These are phyloP conservation scores for Ornithoptera priamus DNA, from an alignment of 2,888 invertebrate genomes.

Conservation along the genomic window DNA sequence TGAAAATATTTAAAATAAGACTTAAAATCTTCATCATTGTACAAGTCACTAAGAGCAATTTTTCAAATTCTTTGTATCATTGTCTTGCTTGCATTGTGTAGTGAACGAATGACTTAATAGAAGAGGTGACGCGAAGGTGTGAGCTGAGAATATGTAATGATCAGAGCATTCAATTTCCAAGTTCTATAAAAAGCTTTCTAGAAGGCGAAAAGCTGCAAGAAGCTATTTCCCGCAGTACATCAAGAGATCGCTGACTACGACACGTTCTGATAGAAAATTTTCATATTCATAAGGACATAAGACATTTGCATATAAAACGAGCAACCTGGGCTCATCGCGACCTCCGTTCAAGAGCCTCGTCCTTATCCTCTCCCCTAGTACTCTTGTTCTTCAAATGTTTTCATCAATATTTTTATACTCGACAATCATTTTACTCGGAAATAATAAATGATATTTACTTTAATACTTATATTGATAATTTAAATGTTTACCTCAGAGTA, in stretches of 20 bases:
- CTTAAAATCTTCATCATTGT: no score
- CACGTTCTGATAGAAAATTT: conserved; percentile 80
- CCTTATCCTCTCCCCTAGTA: conserved; percentile 61
- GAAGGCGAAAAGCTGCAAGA: conserved; percentile 54
- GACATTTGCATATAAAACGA: conserved; percentile 79
- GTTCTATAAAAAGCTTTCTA: conserved; percentile 51
- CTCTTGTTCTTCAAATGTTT: conserved; percentile 44
- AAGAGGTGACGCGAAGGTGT: background rate
- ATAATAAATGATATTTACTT: background rate
- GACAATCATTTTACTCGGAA: background rate
- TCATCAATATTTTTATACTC: background rate
- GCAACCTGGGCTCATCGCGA: conserved; percentile 59
- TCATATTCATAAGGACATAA: conserved; percentile 79
- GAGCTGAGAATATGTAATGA: background rate
- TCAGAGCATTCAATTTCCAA: conserved; percentile 48
- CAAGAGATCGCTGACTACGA: conserved; percentile 74
- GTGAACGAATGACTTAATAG: no score
- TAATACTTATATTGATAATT: background rate
- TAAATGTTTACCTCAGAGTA: background rate
- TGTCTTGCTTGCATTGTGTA: no score
- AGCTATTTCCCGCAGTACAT: conserved; percentile 57
- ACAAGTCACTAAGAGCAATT: no score
- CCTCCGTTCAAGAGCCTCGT: conserved; percentile 59
- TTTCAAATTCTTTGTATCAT: no score
- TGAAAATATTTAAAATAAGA: no score